Base-by-base conservation (phyloP, 2,797 vertebrate genomes). In the Catamblyrhynchus diadema region DNA sequence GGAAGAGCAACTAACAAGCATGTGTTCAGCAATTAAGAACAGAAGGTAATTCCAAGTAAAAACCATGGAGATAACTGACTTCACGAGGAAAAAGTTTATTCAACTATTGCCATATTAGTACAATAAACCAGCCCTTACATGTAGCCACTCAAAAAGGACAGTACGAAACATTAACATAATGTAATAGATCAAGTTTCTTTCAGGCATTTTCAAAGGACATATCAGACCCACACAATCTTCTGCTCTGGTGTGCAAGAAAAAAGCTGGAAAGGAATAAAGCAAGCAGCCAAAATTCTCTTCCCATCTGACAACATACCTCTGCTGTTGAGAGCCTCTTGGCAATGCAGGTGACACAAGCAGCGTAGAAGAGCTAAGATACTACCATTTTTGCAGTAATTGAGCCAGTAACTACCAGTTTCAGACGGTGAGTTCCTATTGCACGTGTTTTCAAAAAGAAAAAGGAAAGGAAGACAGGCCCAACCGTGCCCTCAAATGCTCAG, bases 111-210 rank as follows among this genome's bases (percentile, higher is more conserved):
- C 95, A 87, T 95, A 92, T 91, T 94, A 97, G 97, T 97, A 98
- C 96, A 98, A 94, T 91, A 95, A 98, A 97, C 96, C 95, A 97
- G 97, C 97, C 97, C 97, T 96, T 97, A 98, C 94, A 96, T 19
- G 83, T 95, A 94, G 96, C 94, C 93, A 97, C 91, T 96, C 88
- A 82, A 91, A 71, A 97, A 96, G 84, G 93, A 97, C 97, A 96
- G 93, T 95, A 97, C 97, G 97, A 64, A 97, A 97, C 98, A 98
- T 97, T 98, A 98, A 98, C 98, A 97, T 97, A 98, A 98, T 97
- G 97, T 97, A 97, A 88, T 66, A 96, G 94, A 95, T 95, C 83
- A 57, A 25, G 81, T 97, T 96, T 97, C 97, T 97, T 97, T 97
- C 95, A 96, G 97, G 97, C 97, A 97, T 97, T 97, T 95, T 98